Conservation (phyloP, 2,888 invertebrate genomes). For the Phoenoteleia sp. region DNA sequence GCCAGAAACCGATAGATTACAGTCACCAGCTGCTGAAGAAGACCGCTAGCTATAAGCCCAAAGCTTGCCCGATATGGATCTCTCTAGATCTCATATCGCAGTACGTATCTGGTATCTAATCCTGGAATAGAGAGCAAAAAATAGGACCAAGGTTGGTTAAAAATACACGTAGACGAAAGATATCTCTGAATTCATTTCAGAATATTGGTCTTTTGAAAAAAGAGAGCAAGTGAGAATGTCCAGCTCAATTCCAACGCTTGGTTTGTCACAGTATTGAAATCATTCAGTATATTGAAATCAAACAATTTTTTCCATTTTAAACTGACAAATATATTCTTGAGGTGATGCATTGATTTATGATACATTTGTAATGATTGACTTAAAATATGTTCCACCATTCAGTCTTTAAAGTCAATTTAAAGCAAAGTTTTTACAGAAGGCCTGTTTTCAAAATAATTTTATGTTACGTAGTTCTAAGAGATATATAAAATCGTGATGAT, state of each 20-base stretch:
- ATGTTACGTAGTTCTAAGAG: too few relatives aligned
- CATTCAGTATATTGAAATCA: constrained; percentile 14
- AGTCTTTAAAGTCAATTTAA: too few relatives aligned
- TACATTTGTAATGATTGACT: too few relatives aligned
- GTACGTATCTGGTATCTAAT: constrained; percentile 52
- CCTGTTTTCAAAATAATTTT: too few relatives aligned
- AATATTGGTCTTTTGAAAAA: constrained; percentile 52
- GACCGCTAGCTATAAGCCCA: constrained; percentile 32
- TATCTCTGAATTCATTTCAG: constrained; percentile 50
- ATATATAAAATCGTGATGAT: too few relatives aligned
- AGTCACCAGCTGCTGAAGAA: constrained; percentile 67
- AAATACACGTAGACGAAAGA: constrained; percentile 44
- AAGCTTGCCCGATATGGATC: constrained; percentile 62
- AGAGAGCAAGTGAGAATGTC: constrained; percentile 34
- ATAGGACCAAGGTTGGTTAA: constrained; percentile 4
- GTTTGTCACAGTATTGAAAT: constrained; percentile 57
- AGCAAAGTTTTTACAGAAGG: too few relatives aligned
- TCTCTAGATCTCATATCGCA: constrained; percentile 66
- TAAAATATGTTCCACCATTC: too few relatives aligned
- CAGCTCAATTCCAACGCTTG: constrained; percentile 48
- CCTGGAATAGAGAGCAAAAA: constrained; percentile 22
- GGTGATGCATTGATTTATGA: too few relatives aligned
- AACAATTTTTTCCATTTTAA: constrained; percentile 34
- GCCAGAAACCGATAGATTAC: constrained; percentile 85
- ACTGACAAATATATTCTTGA: too few relatives aligned